These are phyloP conservation scores for Agelastica alni DNA, from an alignment of 2,888 invertebrate genomes.

Conservation along the genomic window DNA sequence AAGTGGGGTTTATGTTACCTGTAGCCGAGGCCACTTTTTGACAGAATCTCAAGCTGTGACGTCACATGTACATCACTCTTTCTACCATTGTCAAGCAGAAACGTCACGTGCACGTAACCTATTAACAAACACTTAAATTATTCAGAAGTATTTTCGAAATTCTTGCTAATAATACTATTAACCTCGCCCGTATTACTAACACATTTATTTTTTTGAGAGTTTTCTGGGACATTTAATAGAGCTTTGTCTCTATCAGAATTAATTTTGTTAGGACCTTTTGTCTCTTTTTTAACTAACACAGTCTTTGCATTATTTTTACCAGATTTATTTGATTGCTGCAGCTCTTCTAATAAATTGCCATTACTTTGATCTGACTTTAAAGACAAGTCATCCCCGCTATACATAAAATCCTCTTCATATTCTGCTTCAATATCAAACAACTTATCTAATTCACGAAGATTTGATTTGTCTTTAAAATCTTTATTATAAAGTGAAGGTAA, in stretches of 20 bases:
- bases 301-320: constrained; percentile 13
- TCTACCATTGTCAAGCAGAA: too few relatives aligned
- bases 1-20: too few relatives aligned
- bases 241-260: constrained; percentile 7
- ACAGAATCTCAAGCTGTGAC: too few relatives aligned
- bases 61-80: too few relatives aligned
- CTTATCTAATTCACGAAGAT: constrained; percentile 48
- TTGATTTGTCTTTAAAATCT: constrained; percentile 50
- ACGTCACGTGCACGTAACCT: too few relatives aligned
- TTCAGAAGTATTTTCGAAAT: not conserved
- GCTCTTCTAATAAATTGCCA: constrained; percentile 26
- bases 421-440: constrained; percentile 49
- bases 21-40: too few relatives aligned
- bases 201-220: constrained; percentile 8
- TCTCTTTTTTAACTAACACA: constrained; percentile 19
- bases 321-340: constrained; percentile 20
- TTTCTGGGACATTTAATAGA: not conserved
- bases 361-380: constrained; percentile 32
- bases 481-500: constrained; percentile 52
- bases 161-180: not conserved
- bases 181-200: not conserved
- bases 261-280: constrained; percentile 20
- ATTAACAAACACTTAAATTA: not conserved
- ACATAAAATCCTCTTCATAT: constrained; percentile 55
- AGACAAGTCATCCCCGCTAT: constrained; percentile 38